A percentile compares a stretch with the other conserved stretches of the same genome.
Evolutionary conservation across 2,113 vertebrate species (phyloP).

Genomic region (Aldabrachelys gigantea): DNA sequence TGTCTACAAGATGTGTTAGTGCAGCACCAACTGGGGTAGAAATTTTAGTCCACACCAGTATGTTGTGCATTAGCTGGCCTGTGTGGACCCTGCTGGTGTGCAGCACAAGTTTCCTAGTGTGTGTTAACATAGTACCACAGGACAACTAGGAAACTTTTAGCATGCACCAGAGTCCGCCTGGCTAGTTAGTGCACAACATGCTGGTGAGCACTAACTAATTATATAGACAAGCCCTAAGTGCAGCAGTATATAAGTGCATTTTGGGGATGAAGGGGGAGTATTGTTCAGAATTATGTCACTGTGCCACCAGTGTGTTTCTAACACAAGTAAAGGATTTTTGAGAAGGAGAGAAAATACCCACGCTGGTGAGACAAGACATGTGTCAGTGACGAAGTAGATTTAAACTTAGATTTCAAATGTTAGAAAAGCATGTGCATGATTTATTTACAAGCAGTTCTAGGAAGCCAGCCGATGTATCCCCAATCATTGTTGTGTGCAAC

Average conservation of each 20-base stretch:
- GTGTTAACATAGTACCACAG: not conserved
- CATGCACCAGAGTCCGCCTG: too few relatives aligned
- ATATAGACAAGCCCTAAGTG: not conserved
- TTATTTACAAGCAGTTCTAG: not conserved
- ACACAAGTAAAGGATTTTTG: not conserved
- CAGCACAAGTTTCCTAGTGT: not conserved
- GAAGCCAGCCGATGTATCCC: not conserved
- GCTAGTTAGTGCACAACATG: too few relatives aligned
- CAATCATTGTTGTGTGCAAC: not conserved
- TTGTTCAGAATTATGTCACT: not conserved
- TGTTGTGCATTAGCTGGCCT: not conserved
- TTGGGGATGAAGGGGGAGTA: not conserved
- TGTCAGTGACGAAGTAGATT: not conserved
- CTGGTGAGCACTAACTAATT: not conserved
- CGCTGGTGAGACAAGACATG: not conserved
- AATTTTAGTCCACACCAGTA: not conserved
- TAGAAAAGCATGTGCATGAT: not conserved
- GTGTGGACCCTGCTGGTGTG: not conserved
- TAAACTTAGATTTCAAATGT: not conserved
- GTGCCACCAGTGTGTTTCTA: not conserved
- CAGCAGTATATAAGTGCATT: not conserved
- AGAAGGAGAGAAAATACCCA: not conserved
- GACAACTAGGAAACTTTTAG: not conserved
- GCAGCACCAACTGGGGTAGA: not conserved
- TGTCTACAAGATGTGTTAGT: not conserved